Conservation (phyloP, 2,888 invertebrate species). For the Polyploca ridens region DNA sequence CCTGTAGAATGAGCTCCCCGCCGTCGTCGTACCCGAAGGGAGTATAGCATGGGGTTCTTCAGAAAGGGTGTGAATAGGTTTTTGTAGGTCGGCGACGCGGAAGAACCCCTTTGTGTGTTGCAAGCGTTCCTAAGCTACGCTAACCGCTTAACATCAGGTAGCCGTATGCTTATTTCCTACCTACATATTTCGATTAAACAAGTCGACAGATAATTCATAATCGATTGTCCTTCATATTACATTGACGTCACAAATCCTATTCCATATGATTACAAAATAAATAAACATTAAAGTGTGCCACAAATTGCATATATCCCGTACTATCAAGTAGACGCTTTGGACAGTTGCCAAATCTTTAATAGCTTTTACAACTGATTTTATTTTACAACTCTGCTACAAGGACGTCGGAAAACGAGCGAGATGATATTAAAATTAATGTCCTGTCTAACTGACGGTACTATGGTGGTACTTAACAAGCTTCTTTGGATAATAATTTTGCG, state of each 20-base stretch:
- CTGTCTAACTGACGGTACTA: background rate
- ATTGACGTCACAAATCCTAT: constrained; percentile 4
- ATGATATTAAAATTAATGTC: constrained; percentile 2
- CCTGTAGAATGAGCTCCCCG: too few species aligned
- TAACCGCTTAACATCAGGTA: too few species aligned
- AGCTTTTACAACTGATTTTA: constrained; percentile 18
- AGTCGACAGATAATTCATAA: background rate
- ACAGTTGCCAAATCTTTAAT: constrained; percentile 13
- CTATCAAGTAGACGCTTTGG: constrained; percentile 4
- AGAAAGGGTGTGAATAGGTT: too few species aligned
- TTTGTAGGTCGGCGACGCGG: too few species aligned
- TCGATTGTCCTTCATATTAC: background rate
- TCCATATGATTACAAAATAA: constrained; percentile 9
- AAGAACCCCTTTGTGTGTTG: too few species aligned
- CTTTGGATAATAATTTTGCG: background rate
- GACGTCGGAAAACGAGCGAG: background rate
- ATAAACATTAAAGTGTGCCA: constrained; percentile 11
- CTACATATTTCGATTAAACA: too few species aligned
- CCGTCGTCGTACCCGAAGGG: too few species aligned
- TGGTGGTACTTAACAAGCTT: background rate
- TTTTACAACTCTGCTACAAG: constrained; percentile 13
- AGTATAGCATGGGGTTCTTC: too few species aligned
- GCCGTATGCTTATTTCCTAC: too few species aligned
- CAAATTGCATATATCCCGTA: constrained; percentile 7
- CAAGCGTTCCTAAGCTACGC: too few species aligned